Percentiles rank a stretch among this genome's conserved stretches.
These are phyloP conservation scores for Spisula solida DNA, from an alignment of 2,888 invertebrate species.

Conservation along the genomic window DNA sequence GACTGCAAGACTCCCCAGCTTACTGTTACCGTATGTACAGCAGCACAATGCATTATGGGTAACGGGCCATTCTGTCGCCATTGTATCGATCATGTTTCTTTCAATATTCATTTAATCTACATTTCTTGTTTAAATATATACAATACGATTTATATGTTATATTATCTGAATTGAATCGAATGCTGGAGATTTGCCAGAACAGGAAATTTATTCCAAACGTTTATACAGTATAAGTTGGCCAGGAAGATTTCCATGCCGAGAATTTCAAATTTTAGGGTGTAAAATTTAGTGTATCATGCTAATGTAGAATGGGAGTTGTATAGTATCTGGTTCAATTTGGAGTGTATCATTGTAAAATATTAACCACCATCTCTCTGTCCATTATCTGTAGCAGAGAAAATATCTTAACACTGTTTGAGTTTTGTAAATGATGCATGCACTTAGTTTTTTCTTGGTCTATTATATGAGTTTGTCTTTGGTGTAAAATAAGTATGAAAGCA, in stretches of 20 bases:
- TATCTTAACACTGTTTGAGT: background rate
- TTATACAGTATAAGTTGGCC: background rate
- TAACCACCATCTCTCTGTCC: background rate
- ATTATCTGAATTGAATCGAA: conserved; percentile 4
- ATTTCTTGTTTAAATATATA: conserved; percentile 6
- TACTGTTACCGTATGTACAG: background rate
- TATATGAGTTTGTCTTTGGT: too few relatives aligned
- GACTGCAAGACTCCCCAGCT: too few relatives aligned
- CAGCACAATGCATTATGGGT: background rate
- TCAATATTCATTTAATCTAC: background rate
- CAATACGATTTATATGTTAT: background rate
- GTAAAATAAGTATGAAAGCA: too few relatives aligned
- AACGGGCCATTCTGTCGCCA: background rate
- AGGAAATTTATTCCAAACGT: background rate
- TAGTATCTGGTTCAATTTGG: background rate
- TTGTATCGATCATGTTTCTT: background rate
- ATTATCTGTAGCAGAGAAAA: background rate
- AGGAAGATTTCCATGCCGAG: background rate
- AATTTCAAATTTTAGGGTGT: background rate
- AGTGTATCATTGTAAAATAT: background rate
- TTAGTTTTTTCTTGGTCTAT: too few relatives aligned
- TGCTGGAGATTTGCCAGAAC: background rate
- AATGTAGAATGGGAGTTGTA: background rate
- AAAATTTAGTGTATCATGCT: conserved; percentile 13
- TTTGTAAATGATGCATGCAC: too few relatives aligned